These are phyloP conservation scores for Setipinna tenuifilis DNA, from an alignment of 2,797 vertebrate species.

Conservation along the genomic window DNA sequence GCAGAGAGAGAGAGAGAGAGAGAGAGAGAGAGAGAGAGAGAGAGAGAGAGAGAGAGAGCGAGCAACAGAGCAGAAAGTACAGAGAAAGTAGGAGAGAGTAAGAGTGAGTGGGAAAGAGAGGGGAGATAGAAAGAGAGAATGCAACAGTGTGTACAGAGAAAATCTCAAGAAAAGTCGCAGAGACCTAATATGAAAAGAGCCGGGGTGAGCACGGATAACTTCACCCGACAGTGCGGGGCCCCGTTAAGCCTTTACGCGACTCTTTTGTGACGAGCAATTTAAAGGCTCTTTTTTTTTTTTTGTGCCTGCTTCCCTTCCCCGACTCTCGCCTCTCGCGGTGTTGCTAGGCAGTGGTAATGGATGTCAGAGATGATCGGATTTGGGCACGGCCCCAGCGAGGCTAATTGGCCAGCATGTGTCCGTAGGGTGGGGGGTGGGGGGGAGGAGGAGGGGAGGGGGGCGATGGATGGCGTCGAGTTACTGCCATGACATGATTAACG, in stretches of 20 bases:
- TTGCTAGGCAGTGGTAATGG: conserved; percentile 73
- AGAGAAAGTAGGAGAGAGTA: conserved; percentile 18
- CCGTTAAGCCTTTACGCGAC: conserved; percentile 53
- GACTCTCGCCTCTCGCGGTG: conserved; percentile 54
- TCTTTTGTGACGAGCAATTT: conserved; percentile 58
- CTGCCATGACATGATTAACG: conserved; percentile 76
- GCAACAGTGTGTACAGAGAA: conserved; percentile 24
- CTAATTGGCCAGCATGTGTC: conserved; percentile 77
- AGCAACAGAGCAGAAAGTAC: neutral
- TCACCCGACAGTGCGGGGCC: conserved; percentile 25
- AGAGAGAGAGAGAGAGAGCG: neutral
- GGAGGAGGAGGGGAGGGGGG: conserved; percentile 56
- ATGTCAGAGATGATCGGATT: conserved; percentile 77
- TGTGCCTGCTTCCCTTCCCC: conserved; percentile 37
- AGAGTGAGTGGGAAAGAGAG: conserved; percentile 20
- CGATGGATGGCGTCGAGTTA: conserved; percentile 73
- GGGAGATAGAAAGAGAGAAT: neutral
- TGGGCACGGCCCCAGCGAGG: conserved; percentile 71
- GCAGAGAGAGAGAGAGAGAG: conserved; percentile 6
- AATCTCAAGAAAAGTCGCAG: conserved; percentile 33
- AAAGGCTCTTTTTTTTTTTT: conserved; percentile 69
- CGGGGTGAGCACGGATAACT: neutral
- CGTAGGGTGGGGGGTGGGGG: conserved; percentile 65
- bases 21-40: conserved; percentile 27
- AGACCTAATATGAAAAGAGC: neutral